A percentile compares a stretch with the other conserved stretches of the same genome.
These are phyloP conservation scores for Callocephalon fimbriatum DNA, from an alignment of 2,113 vertebrate genomes.

Conservation along the genomic window DNA sequence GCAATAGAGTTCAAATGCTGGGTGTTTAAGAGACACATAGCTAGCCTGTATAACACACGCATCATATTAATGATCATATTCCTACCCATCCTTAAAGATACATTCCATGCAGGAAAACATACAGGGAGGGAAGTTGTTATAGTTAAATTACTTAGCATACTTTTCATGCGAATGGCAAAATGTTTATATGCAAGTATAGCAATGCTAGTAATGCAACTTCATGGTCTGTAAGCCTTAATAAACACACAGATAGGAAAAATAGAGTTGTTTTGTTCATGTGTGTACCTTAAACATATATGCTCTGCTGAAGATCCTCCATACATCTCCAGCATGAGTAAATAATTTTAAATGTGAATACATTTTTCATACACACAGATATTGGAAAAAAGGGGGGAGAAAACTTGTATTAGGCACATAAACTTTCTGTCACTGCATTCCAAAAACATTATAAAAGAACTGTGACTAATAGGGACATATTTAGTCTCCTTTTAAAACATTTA, in stretches of 20 bases:
- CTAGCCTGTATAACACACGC: background rate
- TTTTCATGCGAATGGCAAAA: background rate
- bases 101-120: background rate
- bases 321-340: background rate
- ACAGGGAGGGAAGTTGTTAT: background rate
- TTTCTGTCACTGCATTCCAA: background rate
- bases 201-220: background rate
- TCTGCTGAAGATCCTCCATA: background rate
- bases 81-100: background rate
- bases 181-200: background rate
- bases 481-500: background rate
- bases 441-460: background rate
- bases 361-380: background rate
- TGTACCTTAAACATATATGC: background rate
- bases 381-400: fast-evolving
- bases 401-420: background rate
- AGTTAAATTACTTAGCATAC: background rate
- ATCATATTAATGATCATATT: background rate
- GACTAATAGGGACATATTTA: background rate
- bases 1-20: background rate
- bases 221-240: background rate
- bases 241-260: background rate
- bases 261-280: fast-evolving
- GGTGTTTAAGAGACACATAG: background rate
- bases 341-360: background rate